These are phyloP conservation scores for Hydriomena furcata DNA, from an alignment of 2,888 invertebrate species.

Conservation along the genomic window DNA sequence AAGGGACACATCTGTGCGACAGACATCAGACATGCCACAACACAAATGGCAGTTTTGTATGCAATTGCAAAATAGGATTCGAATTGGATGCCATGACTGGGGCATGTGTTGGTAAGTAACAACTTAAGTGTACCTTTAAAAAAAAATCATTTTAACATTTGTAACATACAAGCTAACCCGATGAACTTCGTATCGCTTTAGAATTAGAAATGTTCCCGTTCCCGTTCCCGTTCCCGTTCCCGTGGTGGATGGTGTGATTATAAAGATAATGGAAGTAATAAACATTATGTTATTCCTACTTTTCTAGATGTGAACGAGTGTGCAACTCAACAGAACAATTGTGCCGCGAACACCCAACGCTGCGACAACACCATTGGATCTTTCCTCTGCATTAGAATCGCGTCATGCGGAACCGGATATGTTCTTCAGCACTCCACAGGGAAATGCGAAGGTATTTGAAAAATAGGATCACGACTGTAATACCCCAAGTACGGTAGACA, in stretches of 20 bases:
- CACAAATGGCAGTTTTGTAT: slow-evolving; percentile 74
- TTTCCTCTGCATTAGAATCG: slow-evolving; percentile 91
- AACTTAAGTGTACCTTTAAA: too few relatives aligned
- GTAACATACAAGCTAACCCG: too few relatives aligned
- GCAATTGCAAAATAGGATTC: slow-evolving; percentile 70
- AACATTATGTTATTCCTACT: neutral
- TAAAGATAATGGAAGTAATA: too few relatives aligned
- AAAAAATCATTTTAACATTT: too few relatives aligned
- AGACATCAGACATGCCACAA: slow-evolving; percentile 72
- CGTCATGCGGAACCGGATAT: slow-evolving; percentile 98
- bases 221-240: too few relatives aligned
- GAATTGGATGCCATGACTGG: slow-evolving; percentile 61
- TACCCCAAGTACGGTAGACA: too few relatives aligned
- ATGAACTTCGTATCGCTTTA: too few relatives aligned
- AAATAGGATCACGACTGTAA: too few relatives aligned
- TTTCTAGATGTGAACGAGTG: slow-evolving; percentile 92
- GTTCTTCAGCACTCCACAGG: slow-evolving; percentile 94
- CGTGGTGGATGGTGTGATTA: too few relatives aligned
- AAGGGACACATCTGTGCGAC: slow-evolving; percentile 73
- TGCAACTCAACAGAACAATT: slow-evolving; percentile 88
- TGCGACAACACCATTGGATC: slow-evolving; percentile 96
- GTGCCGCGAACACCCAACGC: slow-evolving; percentile 87
- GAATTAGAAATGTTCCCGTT: too few relatives aligned
- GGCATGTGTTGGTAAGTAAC: slow-evolving; percentile 67
- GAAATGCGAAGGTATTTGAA: slow-evolving; percentile 94